Evolutionary conservation across 2,113 vertebrate species (phyloP).

Genomic region (Chamaetylas fuelleborni): DNA sequence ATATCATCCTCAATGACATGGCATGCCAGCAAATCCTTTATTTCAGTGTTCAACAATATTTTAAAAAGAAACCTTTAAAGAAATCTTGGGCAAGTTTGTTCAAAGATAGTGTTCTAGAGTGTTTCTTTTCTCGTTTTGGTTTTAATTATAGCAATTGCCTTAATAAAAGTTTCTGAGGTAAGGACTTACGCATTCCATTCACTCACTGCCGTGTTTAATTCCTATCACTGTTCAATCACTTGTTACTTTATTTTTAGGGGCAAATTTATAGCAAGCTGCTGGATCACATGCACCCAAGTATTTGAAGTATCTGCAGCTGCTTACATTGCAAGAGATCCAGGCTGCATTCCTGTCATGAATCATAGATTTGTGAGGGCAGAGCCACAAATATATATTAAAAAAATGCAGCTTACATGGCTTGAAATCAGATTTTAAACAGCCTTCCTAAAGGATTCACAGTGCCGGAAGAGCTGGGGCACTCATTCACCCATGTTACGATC

Average conservation of each 20-base stretch:
- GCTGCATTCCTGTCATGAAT: conserved; percentile 82
- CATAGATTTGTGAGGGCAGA: conserved; percentile 74
- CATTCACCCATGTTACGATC: not conserved
- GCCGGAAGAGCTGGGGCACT: not conserved
- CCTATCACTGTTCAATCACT: conserved; percentile 80
- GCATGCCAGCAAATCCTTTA: conserved; percentile 1
- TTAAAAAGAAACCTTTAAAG: not conserved
- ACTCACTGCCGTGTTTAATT: conserved; percentile 76
- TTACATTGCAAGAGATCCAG: conserved; percentile 82
- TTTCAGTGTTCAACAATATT: not conserved
- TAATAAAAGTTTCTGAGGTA: conserved; percentile 78
- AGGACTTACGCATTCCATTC: conserved; percentile 78
- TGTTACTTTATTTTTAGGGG: conserved; percentile 86
- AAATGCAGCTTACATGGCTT: conserved; percentile 39
- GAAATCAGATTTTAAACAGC: conserved; percentile 28
- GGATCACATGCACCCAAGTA: conserved; percentile 82
- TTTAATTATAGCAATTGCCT: conserved; percentile 75
- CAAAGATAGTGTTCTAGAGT: conserved; percentile 38
- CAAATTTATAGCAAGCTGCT: conserved; percentile 81
- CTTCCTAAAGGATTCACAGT: not conserved
- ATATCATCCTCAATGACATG: conserved; percentile 27
- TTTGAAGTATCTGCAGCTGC: conserved; percentile 85
- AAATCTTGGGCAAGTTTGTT: conserved; percentile 27
- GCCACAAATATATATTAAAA: conserved; percentile 64
- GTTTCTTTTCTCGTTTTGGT: conserved; percentile 55